A percentile compares a stretch with the other conserved stretches of the same genome.
These are phyloP conservation scores for Ceyx margarethae DNA, from an alignment of 2,113 vertebrate genomes.

Conservation along the genomic window DNA sequence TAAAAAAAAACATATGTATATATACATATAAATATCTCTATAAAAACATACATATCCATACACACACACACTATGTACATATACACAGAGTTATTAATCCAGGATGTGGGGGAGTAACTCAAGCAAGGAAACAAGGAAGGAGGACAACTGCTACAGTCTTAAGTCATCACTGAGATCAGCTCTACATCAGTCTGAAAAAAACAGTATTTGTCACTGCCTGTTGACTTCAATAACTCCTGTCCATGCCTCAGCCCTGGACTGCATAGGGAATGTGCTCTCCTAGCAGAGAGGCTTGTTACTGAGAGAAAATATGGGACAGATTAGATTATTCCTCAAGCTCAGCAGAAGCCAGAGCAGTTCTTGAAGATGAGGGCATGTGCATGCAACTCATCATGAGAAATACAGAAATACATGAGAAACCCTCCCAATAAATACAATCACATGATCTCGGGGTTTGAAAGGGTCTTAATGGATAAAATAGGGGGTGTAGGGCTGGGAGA, in stretches of 20 bases:
- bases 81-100: neutral
- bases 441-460: neutral
- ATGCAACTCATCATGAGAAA: neutral
- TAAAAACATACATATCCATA: neutral
- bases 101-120: neutral
- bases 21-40: neutral
- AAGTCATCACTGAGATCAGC: neutral
- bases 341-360: neutral
- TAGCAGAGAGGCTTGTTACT: neutral
- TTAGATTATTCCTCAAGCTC: neutral
- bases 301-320: neutral
- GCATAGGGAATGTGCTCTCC: accelerated
- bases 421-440: neutral
- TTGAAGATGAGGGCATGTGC: accelerated
- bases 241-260: neutral
- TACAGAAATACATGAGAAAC: neutral
- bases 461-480: neutral
- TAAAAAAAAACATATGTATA: neutral
- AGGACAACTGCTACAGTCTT: neutral
- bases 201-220: neutral
- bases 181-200: neutral
- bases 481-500: neutral
- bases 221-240: neutral
- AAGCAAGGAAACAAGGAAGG: neutral
- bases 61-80: accelerated